phyloP scores from a whole-genome alignment of 2,888 invertebrate genomes.

The Lymantria dispar region DNA sequence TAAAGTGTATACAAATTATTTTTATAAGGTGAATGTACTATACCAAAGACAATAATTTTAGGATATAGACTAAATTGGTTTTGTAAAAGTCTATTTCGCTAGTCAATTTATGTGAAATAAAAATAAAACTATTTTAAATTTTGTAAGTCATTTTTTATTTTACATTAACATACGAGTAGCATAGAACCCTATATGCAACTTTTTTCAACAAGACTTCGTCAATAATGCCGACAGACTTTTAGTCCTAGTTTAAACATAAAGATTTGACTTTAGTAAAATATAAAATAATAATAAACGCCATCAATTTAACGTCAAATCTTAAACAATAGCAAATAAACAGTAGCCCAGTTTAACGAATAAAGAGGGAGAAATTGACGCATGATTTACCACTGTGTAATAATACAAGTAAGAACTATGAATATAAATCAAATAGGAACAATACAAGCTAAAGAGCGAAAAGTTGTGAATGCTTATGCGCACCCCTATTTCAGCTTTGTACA shows the following conservation, averaged over 20 bases:
- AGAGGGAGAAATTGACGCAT: slow-evolving; percentile 60
- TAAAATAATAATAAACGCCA: neutral
- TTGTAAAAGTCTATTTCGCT: slow-evolving; percentile 57
- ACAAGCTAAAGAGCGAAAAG: slow-evolving; percentile 78
- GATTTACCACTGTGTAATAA: slow-evolving; percentile 72
- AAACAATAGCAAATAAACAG: slow-evolving; percentile 32
- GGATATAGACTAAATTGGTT: slow-evolving; percentile 37
- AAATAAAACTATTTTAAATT: slow-evolving; percentile 44
- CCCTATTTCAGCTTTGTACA: slow-evolving; percentile 65
- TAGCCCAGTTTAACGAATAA: slow-evolving; percentile 34
- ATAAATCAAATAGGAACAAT: slow-evolving; percentile 82
- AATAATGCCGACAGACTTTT: too few species aligned
- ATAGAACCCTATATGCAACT: neutral
- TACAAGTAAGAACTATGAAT: slow-evolving; percentile 75
- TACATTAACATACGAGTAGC: neutral
- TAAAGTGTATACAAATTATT: neutral
- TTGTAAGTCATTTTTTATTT: slow-evolving; percentile 29
- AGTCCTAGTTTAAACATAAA: too few species aligned
- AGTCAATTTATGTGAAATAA: slow-evolving; percentile 57
- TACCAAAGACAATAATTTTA: slow-evolving; percentile 56
- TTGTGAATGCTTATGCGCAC: slow-evolving; percentile 75
- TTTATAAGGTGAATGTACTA: slow-evolving; percentile 14
- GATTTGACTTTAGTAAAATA: too few species aligned
- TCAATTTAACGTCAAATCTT: slow-evolving; percentile 20
- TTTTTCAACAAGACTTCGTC: neutral